phyloP scores from a whole-genome alignment of 92 coral and sea anemone species.

The Palythoa grandiflora region DNA sequence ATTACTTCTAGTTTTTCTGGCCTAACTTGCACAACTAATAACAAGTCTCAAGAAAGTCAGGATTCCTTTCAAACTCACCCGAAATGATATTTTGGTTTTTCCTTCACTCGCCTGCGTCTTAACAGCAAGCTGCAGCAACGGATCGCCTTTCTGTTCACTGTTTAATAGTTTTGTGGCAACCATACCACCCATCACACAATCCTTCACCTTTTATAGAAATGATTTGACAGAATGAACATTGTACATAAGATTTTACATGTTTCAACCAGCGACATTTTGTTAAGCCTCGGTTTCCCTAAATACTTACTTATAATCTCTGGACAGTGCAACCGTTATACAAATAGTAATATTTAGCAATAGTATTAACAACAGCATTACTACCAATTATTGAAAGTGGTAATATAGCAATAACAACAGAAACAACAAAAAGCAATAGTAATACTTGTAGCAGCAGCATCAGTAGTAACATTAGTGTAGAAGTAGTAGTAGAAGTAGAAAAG shows the following conservation, averaged over 20 bases:
- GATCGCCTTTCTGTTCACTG: conserved; percentile 4
- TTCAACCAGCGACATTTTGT: not conserved
- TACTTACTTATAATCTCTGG: no score
- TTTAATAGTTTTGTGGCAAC: not conserved
- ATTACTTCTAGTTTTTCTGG: no score
- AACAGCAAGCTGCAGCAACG: conserved; percentile 8
- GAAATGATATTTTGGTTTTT: conserved; percentile 31
- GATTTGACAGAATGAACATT: not conserved
- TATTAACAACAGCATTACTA: no score
- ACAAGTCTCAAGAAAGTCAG: not conserved
- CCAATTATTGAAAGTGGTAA: no score
- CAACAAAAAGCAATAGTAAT: no score
- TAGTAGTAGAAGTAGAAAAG: no score
- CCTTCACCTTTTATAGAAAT: not conserved
- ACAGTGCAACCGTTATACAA: no score
- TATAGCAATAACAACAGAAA: no score
- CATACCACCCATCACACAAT: conserved; percentile 16
- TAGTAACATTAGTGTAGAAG: no score
- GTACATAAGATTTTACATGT: not conserved
- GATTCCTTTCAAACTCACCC: conserved; percentile 1
- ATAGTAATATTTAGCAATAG: no score
- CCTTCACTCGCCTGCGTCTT: conserved; percentile 8
- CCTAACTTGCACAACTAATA: not conserved
- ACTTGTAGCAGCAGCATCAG: no score
- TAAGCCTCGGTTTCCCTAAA: not conserved